Evolutionary conservation across 1,140 invertebrate species (phyloP).

Genomic region (Stenopsyche tienmushanensis): DNA sequence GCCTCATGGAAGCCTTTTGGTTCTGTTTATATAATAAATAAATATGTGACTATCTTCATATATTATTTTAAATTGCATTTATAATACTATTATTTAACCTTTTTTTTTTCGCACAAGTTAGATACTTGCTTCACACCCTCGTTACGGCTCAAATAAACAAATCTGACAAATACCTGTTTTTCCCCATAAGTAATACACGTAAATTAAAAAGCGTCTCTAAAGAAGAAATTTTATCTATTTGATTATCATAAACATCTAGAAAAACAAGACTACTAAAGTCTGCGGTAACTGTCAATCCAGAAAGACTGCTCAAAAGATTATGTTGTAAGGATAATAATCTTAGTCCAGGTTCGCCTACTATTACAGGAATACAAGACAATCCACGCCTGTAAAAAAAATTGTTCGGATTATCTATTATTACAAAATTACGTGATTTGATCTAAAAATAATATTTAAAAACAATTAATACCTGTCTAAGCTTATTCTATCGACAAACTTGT

Average conservation of each 20-base stretch:
- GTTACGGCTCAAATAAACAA: no score
- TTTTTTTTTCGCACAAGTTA: no score
- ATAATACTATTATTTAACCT: no score
- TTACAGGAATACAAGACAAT: constrained; percentile 73
- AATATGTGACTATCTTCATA: no score
- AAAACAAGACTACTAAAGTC: constrained; percentile 80
- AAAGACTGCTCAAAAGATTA: constrained; percentile 79
- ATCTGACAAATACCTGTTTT: constrained; percentile 76
- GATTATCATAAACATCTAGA: constrained; percentile 92
- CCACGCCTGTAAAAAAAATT: constrained; percentile 64
- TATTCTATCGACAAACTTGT: constrained; percentile 30
- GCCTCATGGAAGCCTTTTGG: no score
- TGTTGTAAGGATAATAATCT: constrained; percentile 86
- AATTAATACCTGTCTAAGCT: constrained; percentile 37
- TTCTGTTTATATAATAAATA: no score
- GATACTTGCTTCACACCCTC: no score
- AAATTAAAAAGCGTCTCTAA: constrained; percentile 74
- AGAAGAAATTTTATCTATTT: constrained; percentile 80
- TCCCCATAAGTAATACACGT: constrained; percentile 83
- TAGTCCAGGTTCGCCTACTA: constrained; percentile 78
- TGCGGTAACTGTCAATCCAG: constrained; percentile 47
- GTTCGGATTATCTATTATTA: no score
- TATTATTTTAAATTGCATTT: no score
- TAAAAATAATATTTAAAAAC: not conserved
- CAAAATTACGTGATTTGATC: not conserved